Percentiles rank a stretch among this genome's conserved stretches.
Evolutionary conservation across 2,797 vertebrate species (phyloP).

Genomic region (Pteronotus mesoamericanus): DNA sequence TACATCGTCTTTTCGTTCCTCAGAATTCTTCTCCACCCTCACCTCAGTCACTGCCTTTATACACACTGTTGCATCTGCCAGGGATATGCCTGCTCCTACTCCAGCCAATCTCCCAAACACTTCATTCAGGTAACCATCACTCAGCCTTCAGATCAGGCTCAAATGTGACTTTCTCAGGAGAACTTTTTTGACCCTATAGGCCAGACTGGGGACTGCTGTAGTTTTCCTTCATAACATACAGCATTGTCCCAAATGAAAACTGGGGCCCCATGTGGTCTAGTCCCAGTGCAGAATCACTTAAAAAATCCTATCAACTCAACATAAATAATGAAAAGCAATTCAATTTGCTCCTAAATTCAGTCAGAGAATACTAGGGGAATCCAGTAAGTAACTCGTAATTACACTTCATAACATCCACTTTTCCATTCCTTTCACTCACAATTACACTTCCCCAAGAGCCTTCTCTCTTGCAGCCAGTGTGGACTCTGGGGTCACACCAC

Average conservation of each 20-base stretch:
- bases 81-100: not conserved
- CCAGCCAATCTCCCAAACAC: too few relatives aligned
- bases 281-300: not conserved
- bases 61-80: not conserved
- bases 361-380: not conserved
- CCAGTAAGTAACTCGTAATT: not conserved
- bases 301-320: not conserved
- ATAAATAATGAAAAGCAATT: not conserved
- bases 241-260: not conserved
- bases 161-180: not conserved
- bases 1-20: not conserved
- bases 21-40: not conserved
- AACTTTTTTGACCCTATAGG: not conserved
- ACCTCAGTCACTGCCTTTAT: not conserved
- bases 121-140: not conserved
- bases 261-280: not conserved
- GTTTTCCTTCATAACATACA: not conserved
- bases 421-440: not conserved
- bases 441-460: not conserved
- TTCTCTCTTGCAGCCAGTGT: not conserved
- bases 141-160: not conserved
- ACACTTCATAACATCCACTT: not conserved
- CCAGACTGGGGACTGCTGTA: not conserved
- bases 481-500: not conserved
- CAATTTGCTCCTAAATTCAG: not conserved